These are phyloP conservation scores for Keiferia lycopersicella DNA, from an alignment of 2,888 invertebrate species.

Conservation along the genomic window DNA sequence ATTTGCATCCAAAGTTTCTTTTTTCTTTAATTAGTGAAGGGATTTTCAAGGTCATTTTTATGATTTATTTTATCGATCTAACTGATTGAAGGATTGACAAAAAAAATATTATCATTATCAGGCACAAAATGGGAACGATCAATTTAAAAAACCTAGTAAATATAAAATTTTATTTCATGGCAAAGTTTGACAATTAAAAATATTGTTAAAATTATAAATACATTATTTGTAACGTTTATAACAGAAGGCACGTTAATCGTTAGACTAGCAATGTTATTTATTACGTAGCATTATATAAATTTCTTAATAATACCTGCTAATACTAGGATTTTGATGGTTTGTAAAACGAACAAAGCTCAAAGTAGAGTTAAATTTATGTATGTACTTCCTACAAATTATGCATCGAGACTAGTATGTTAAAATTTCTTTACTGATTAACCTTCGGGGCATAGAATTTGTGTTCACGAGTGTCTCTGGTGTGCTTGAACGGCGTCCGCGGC, in stretches of 20 bases:
- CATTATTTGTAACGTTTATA: constrained; percentile 35
- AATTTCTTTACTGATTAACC: constrained; percentile 62
- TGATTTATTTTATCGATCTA: not conserved
- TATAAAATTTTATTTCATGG: constrained; percentile 65
- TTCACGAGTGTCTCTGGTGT: constrained; percentile 91
- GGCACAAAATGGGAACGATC: not conserved
- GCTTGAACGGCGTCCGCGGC: constrained; percentile 89
- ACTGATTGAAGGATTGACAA: not conserved
- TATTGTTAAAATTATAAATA: constrained; percentile 30
- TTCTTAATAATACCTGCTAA: constrained; percentile 1
- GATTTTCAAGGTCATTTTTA: not conserved
- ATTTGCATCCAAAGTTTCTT: not conserved
- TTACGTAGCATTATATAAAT: constrained; percentile 28
- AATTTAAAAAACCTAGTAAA: not conserved
- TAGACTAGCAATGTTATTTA: constrained; percentile 57
- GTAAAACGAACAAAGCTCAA: constrained; percentile 1
- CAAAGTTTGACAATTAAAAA: constrained; percentile 62
- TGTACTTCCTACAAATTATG: not conserved
- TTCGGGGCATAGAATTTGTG: constrained; percentile 91
- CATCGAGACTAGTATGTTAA: not conserved
- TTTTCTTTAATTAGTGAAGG: not conserved
- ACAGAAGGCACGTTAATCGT: constrained; percentile 58
- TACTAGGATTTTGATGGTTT: constrained; percentile 7
- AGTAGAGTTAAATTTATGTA: not conserved
- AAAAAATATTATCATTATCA: not conserved